Base-by-base conservation (phyloP, 1,140 invertebrate species). In the Arctopsyche grandis region DNA sequence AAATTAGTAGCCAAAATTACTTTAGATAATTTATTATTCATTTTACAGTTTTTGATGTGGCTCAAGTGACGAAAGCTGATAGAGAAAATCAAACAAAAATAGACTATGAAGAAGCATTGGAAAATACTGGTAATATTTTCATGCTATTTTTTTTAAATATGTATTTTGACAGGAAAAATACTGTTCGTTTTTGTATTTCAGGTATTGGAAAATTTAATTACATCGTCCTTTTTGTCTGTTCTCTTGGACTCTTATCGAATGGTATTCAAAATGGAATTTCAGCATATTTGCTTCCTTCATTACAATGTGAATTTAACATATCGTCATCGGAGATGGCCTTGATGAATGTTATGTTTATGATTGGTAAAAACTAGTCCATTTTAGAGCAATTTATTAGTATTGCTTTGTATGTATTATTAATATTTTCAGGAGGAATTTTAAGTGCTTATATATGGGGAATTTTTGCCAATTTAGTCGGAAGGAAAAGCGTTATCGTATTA, bases 401-500 rank as follows among this genome's bases (percentile, higher is more conserved):
- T 24, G 16, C 29, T 29, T 14, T 71, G 19, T n/a, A 19, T 9
- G 16, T 52, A 4, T 77, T n/a, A n/a, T n/a, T n/a, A n/a, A 19
- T 76, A 69, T 29, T 83, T 80, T 16, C 79, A 91, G 91, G 90
- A 83, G 90, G 90, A 21, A 88, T 90, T 1, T 83, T 87, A 1
- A 90, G 90, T 77, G 88, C 90, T 1, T 87, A 90, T 78, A 85
- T 93, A 74, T 93, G 93, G 92, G 92, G 93, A 9, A 88, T 91
- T 1, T 86, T 92, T 7, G 91, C 91, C 0, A 93, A 93, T 83
- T 88, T 90, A 0, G 88, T 90, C n/a, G 93, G 93, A 0, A 87
- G 93, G 43, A 87, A 89, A 73, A 88, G 89, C 10, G 88, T 92
- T 16, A 85, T 94, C 14, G 85, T 92, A 22, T 83, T 88, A n/a